Evolutionary conservation across 2,797 vertebrate genomes (phyloP).

Genomic region (Selene dorsalis): DNA sequence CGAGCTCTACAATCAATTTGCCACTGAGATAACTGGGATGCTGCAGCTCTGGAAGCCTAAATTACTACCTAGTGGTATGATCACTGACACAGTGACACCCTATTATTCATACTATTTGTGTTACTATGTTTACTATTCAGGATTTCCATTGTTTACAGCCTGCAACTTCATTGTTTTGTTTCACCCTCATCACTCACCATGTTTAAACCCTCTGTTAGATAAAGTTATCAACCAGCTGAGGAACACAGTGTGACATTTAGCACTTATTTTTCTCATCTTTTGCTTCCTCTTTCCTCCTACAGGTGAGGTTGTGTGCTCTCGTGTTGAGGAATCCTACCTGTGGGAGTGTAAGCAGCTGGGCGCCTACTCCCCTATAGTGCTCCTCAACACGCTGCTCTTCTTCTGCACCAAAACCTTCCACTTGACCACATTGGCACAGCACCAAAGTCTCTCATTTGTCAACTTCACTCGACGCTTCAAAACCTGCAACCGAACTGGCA

Average conservation of each 20-base stretch:
- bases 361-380: slow-evolving; percentile 93
- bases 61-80: slow-evolving; percentile 89
- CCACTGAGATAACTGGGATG: slow-evolving; percentile 91
- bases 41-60: slow-evolving; percentile 91
- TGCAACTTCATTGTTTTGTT: not conserved
- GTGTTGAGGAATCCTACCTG: slow-evolving; percentile 95
- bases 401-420: slow-evolving; percentile 95
- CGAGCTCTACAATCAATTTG: slow-evolving; percentile 91
- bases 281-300: not conserved
- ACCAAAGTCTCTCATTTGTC: slow-evolving; percentile 91
- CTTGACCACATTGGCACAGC: slow-evolving; percentile 90
- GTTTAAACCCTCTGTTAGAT: not conserved
- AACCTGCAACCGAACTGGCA: slow-evolving; percentile 85
- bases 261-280: not conserved
- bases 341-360: slow-evolving; percentile 99
- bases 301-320: slow-evolving; percentile 83
- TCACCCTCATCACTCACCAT: not conserved
- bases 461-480: slow-evolving; percentile 89
- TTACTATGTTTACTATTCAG: not conserved
- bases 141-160: not conserved
- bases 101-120: not conserved
- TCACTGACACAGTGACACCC: not conserved
- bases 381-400: slow-evolving; percentile 97
- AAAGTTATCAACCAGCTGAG: not conserved
- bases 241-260: not conserved